A percentile compares a stretch with the other conserved stretches of the same genome.
Conservation (phyloP, 2,113 vertebrate genomes). For the Actinemys pallida region DNA sequence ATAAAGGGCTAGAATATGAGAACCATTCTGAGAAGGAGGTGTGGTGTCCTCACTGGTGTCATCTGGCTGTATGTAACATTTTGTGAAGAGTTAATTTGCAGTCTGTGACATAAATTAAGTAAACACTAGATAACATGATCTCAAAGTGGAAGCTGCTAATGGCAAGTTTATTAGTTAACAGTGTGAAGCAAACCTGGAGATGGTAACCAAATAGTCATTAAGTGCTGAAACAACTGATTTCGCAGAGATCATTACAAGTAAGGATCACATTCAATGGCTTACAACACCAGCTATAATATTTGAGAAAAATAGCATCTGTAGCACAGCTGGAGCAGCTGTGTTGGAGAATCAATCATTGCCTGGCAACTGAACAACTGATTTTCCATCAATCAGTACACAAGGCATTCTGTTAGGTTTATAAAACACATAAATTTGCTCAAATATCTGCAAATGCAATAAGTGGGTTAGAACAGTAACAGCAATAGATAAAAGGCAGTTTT, state of each 20-base stretch:
- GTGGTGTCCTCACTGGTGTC: slow-evolving; percentile 61
- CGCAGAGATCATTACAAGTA: slow-evolving; percentile 75
- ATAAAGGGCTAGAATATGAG: slow-evolving; percentile 56
- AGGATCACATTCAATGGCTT: slow-evolving; percentile 65
- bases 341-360: slow-evolving; percentile 86
- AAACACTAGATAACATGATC: not conserved
- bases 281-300: slow-evolving; percentile 67
- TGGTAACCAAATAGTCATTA: slow-evolving; percentile 60
- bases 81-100: slow-evolving; percentile 25
- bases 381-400: slow-evolving; percentile 84
- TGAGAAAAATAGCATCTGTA: slow-evolving; percentile 80
- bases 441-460: slow-evolving; percentile 79
- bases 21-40: slow-evolving; percentile 59
- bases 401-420: slow-evolving; percentile 73
- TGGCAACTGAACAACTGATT: slow-evolving; percentile 83
- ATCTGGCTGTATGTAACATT: slow-evolving; percentile 39
- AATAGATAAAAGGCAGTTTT: slow-evolving; percentile 69
- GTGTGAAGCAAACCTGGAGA: slow-evolving; percentile 37
- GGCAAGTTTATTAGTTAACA: slow-evolving; percentile 51
- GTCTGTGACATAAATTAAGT: not conserved
- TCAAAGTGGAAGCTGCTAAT: slow-evolving; percentile 40
- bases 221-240: slow-evolving; percentile 67
- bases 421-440: slow-evolving; percentile 72
- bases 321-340: slow-evolving; percentile 85
- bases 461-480: slow-evolving; percentile 41